These are phyloP conservation scores for Erannis defoliaria DNA, from an alignment of 2,888 invertebrate genomes.

Conservation along the genomic window DNA sequence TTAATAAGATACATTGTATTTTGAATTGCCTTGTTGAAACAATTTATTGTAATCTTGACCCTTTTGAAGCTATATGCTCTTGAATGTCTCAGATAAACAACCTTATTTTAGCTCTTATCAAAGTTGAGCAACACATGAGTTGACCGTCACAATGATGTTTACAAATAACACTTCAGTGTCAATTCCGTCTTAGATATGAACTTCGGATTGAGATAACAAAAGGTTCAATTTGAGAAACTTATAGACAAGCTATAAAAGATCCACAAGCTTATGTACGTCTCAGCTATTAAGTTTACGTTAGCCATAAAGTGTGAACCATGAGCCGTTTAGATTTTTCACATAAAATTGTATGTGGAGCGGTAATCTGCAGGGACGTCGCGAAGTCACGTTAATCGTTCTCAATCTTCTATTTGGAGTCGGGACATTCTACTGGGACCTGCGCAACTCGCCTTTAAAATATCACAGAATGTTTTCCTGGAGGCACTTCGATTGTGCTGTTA, in stretches of 20 bases:
- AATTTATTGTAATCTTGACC: conserved; percentile 9
- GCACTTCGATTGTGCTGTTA: conserved; percentile 31
- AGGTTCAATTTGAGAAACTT: conserved; percentile 29
- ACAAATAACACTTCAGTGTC: conserved; percentile 8
- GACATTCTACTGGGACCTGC: conserved; percentile 58
- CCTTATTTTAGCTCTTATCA: conserved; percentile 16
- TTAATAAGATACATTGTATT: conserved; percentile 23
- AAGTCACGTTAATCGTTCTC: conserved; percentile 65
- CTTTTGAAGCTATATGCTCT: conserved; percentile 3
- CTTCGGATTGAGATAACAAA: neutral
- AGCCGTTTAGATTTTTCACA: conserved; percentile 52
- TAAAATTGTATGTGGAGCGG: conserved; percentile 49
- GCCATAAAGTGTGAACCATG: conserved; percentile 50
- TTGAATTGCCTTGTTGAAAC: conserved; percentile 4
- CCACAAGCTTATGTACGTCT: conserved; percentile 28
- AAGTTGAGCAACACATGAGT: conserved; percentile 1
- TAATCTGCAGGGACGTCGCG: conserved; percentile 55
- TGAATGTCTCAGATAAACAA: conserved; percentile 18
- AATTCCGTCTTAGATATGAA: conserved; percentile 24
- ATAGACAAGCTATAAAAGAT: conserved; percentile 38
- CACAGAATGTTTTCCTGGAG: conserved; percentile 42
- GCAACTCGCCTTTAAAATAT: conserved; percentile 49
- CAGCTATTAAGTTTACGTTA: conserved; percentile 47
- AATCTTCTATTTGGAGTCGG: conserved; percentile 61
- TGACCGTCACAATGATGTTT: conserved; percentile 12